phyloP scores from a whole-genome alignment of 2,113 vertebrate genomes.

The Nerophis ophidion region DNA sequence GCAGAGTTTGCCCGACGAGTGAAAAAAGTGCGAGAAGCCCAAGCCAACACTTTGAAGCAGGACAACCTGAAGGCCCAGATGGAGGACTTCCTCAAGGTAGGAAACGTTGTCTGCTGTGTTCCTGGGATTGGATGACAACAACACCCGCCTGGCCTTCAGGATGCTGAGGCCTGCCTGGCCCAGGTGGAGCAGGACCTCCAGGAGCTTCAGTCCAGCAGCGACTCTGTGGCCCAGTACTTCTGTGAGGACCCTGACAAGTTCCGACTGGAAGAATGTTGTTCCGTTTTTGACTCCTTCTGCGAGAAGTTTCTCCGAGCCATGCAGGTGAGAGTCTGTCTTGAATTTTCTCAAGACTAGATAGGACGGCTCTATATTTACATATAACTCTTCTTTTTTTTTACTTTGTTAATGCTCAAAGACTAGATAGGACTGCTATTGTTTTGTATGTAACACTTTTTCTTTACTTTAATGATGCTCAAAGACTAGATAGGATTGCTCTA shows the following conservation, averaged over 20 bases:
- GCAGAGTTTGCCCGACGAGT: slow-evolving; percentile 58
- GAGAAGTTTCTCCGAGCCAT: slow-evolving; percentile 64
- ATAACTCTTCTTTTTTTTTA: too few relatives aligned
- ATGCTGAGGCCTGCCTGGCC: slow-evolving; percentile 55
- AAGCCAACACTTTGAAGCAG: slow-evolving; percentile 50
- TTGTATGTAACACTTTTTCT: too few relatives aligned
- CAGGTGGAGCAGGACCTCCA: slow-evolving; percentile 51
- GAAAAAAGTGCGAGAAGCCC: slow-evolving; percentile 55
- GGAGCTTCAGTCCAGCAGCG: slow-evolving; percentile 47
- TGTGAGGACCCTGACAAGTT: slow-evolving; percentile 71
- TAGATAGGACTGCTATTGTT: too few relatives aligned
- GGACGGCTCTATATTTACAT: too few relatives aligned
- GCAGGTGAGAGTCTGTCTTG: slow-evolving; percentile 46
- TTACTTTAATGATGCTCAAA: too few relatives aligned
- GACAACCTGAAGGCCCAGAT: slow-evolving; percentile 66
- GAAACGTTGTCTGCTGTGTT: too few relatives aligned
- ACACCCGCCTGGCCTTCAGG: slow-evolving; percentile 30
- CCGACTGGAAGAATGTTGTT: slow-evolving; percentile 71
- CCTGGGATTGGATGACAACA: too few relatives aligned
- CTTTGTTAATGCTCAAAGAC: too few relatives aligned
- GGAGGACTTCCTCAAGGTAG: slow-evolving; percentile 66
- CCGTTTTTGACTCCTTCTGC: slow-evolving; percentile 71
- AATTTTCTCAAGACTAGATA: neutral
- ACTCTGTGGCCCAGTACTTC: slow-evolving; percentile 70
- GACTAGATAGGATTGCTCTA: too few relatives aligned